Base-by-base conservation (phyloP, 2,888 invertebrate species). In the Eugnorisma glareosa region DNA sequence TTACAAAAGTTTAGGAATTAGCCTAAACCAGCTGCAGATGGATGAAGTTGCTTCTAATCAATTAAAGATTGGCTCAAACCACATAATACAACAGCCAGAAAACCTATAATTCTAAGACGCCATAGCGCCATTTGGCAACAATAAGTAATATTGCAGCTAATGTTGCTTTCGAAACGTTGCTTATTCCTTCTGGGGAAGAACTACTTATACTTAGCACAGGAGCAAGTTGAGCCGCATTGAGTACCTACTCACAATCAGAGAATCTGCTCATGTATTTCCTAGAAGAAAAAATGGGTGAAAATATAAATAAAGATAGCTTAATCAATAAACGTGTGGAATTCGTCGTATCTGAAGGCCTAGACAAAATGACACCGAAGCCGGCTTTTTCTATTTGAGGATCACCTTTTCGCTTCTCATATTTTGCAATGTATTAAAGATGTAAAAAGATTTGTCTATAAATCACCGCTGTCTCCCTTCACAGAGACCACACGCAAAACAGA, bases 401-500 rank as follows among this genome's bases (percentile, higher is more conserved):
- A 11, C n/a, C 10, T n/a, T 4, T 54, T n/a, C 5, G 13, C n/a
- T 13, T n/a, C 4, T 54, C 24, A 45, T 45, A 45, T 48, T 1
- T 48, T 48, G 18, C 48, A 48, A 48, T 21, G 7, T 48, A 45
- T 45, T 3, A 43, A 43, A 43, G 43, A 43, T 45, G 0, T 45
- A 45, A 18, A 18, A 18, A 45, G 45, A 48, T 48, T 48, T 48
- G 48, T 4, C 21, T 48, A 8, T 51, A 51, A 3, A n/a, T 24
- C 24, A 51, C 24, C 90, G 91, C 90, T 85, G 1, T 4, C 82
- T 73, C 84, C 45, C 40, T 13, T 77, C 24, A 78, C 82, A 77
- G 68, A 77, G 31, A 74, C 90, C 90, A 82, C 18, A 72, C 75
- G 68, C 70, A 82, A 86, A 85, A 90, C 87, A 90, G 89, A 90